Evolutionary conservation across 2,113 vertebrate genomes (phyloP).

Genomic region (Tringa solitaria): DNA sequence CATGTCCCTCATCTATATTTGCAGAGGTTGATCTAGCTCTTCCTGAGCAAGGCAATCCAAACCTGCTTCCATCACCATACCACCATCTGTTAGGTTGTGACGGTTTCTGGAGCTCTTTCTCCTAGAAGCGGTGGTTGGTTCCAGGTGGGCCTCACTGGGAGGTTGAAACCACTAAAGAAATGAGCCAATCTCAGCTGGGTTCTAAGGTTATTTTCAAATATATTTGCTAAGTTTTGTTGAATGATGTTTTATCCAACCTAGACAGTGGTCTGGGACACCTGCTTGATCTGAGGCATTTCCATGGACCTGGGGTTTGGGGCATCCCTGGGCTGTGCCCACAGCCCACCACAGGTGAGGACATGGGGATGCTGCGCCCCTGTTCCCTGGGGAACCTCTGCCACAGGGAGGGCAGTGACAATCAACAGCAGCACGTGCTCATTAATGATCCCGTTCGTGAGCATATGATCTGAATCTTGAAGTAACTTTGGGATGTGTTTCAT

Average conservation of each 20-base stretch:
- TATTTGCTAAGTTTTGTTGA: not conserved
- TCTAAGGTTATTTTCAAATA: not conserved
- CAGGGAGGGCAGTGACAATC: too few relatives aligned
- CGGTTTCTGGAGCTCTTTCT: not conserved
- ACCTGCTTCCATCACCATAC: not conserved
- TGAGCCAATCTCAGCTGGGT: not conserved
- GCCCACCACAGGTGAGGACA: not conserved
- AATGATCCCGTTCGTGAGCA: fast-evolving
- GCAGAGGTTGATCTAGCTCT: not conserved
- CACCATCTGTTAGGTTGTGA: too few relatives aligned
- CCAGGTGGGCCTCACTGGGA: not conserved
- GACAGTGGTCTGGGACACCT: not conserved
- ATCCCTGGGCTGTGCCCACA: not conserved
- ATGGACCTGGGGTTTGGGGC: not conserved
- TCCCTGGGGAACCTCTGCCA: not conserved
- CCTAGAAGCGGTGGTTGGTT: not conserved
- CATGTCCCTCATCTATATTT: fast-evolving
- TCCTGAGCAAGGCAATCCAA: not conserved
- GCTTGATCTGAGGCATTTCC: not conserved
- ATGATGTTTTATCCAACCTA: not conserved
- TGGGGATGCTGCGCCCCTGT: fast-evolving
- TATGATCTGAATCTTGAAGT: not conserved
- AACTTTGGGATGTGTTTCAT: fast-evolving
- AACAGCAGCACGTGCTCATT: fast-evolving
- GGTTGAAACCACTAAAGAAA: not conserved